Evolutionary conservation across 2,113 vertebrate genomes (phyloP).

Genomic region (Phalacrocorax pelagicus): DNA sequence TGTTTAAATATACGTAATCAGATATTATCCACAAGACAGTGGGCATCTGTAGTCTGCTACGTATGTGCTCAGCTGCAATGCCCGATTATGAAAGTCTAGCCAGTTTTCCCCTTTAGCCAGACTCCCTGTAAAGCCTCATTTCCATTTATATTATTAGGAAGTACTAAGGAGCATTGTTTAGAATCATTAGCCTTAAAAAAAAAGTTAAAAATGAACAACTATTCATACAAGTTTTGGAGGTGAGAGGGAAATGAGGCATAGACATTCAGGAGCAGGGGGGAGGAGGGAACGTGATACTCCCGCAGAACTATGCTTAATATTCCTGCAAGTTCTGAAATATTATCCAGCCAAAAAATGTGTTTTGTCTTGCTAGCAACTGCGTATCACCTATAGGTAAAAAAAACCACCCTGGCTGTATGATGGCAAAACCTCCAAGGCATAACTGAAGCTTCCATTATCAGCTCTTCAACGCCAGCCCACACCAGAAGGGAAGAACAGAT

Average conservation of each 20-base stretch:
- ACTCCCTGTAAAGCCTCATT: conserved; percentile 32
- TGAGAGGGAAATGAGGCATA: conserved; percentile 46
- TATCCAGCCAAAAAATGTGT: background rate
- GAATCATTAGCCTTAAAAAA: background rate
- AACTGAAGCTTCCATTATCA: background rate
- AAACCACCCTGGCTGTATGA: background rate
- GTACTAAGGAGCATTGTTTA: conserved; percentile 39
- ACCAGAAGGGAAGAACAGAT: background rate
- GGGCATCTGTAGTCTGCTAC: background rate
- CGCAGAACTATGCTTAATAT: background rate
- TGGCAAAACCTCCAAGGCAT: background rate
- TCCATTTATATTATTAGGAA: conserved; percentile 20
- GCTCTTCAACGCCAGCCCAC: background rate
- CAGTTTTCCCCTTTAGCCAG: background rate
- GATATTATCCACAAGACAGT: background rate
- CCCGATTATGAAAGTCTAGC: background rate
- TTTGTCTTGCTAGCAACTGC: conserved; percentile 29
- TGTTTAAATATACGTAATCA: background rate
- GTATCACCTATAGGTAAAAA: background rate
- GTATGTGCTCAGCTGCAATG: background rate
- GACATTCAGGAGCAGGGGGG: background rate
- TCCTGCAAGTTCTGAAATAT: conserved; percentile 28
- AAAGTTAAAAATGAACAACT: background rate
- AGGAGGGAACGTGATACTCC: conserved; percentile 5
- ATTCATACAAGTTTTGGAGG: background rate